Evolutionary conservation across 2,113 vertebrate genomes (phyloP), one percentile per base, ranked within the genome.

Genomic region (Picathartes gymnocephalus): DNA sequence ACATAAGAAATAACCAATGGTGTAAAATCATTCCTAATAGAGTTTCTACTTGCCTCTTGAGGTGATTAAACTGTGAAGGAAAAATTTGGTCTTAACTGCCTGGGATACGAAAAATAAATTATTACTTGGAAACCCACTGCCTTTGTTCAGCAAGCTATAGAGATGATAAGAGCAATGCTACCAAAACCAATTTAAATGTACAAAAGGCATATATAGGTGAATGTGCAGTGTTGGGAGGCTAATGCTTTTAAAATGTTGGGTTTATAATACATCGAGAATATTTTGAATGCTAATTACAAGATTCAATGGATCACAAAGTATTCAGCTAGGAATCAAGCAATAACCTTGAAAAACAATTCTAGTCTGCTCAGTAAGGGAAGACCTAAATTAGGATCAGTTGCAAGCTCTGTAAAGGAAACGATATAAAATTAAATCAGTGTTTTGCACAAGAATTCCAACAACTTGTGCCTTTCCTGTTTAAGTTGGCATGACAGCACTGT

Each of bases 171-270:
- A 70, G 89, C 62, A 93, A 23, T n/a, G 47, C 40, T 76, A 90
- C 58, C 35, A 80, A 96, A 80, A 54, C 35, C 62, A 93, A 94
- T 96, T 95, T 96, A 93, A 50, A 90, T 61, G 6, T 35, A 79
- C 51, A 91, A 95, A 94, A 60, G 53, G 37, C 53, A 81, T 60
- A 45, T 44, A 42, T 6, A 77, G 80, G 88, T 88, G 68, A 95
- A 96, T 39, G 11, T 18, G 13, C n/a, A 35, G 17, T 45, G 45
- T 78, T 2, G 0, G 25, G 39, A 95, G 28, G 82, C 35, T 30
- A 81, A 54, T 50, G 25, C 18, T 87, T 92, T 80, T 39, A 83
- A 57, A 95, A 83, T 40, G 11, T 61, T 70, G n/a, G 20, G 37
- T 93, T 93, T 83, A 58, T 71, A 85, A 90, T 28, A 88, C 33